A percentile compares a stretch with the other conserved stretches of the same genome.
Conservation (phyloP, 53 echinoderm and acorn worm genomes). For the Stichopus horrens region DNA sequence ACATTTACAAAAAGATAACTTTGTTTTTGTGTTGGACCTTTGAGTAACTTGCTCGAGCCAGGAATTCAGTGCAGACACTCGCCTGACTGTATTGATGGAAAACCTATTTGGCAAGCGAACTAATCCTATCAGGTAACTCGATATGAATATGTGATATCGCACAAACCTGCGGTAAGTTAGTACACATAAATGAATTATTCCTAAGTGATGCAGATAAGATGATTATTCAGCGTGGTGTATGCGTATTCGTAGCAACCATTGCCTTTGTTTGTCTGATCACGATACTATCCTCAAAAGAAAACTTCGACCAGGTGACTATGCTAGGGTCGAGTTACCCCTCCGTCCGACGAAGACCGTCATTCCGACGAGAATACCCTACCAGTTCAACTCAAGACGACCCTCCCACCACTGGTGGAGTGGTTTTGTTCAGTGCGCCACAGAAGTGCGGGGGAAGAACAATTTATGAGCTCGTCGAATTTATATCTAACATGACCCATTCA, state of each 20-base stretch:
- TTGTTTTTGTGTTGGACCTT: too few relatives aligned
- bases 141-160: too few relatives aligned
- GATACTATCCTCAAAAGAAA: background rate
- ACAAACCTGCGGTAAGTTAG: background rate
- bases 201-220: background rate
- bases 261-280: background rate
- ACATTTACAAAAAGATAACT: too few relatives aligned
- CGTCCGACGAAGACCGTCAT: background rate
- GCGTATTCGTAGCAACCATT: background rate
- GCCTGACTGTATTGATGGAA: too few relatives aligned
- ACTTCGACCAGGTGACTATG: background rate
- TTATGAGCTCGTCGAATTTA: conserved; percentile 21
- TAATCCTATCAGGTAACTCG: too few relatives aligned
- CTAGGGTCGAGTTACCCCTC: background rate
- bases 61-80: too few relatives aligned
- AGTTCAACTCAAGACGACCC: background rate
- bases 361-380: background rate
- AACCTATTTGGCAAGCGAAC: too few relatives aligned
- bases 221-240: background rate
- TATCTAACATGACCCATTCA: background rate
- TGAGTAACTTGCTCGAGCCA: too few relatives aligned
- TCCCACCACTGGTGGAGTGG: background rate
- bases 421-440: conserved; percentile 41
- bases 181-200: background rate
- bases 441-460: conserved; percentile 39